A percentile compares a stretch with the other conserved stretches of the same genome.
Conservation (phyloP, 2,113 vertebrate species). For the Hippocampus barbouri region DNA sequence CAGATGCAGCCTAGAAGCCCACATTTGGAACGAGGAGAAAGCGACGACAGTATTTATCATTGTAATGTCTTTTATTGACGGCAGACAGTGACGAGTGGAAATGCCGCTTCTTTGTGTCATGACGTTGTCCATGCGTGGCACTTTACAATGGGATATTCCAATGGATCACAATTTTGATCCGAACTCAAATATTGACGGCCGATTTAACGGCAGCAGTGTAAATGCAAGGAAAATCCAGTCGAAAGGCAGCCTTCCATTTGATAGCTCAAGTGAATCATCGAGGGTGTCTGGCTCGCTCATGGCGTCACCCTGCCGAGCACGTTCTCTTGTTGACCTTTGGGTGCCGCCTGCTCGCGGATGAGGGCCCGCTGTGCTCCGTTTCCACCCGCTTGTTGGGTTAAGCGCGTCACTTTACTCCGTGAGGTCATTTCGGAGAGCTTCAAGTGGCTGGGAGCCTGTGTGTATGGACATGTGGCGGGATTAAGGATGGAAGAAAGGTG, state of each 20-base stretch:
- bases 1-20: no score
- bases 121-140: no score
- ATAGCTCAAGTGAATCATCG: neutral
- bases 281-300: slow-evolving; percentile 8
- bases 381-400: slow-evolving; percentile 37
- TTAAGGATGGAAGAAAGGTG: slow-evolving; percentile 24
- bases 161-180: no score
- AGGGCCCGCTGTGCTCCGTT: slow-evolving; percentile 47
- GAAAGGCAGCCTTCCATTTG: neutral
- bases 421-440: slow-evolving; percentile 52
- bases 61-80: no score
- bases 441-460: slow-evolving; percentile 33
- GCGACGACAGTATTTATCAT: no score
- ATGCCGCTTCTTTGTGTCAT: no score
- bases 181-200: slow-evolving; percentile 1
- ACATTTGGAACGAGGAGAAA: no score
- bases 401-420: slow-evolving; percentile 49
- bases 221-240: neutral
- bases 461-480: slow-evolving; percentile 12
- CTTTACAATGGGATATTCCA: no score
- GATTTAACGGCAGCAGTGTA: no score
- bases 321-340: slow-evolving; percentile 57
- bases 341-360: slow-evolving; percentile 46
- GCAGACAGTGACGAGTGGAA: no score
- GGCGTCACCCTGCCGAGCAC: neutral